These are phyloP conservation scores for Nezara viridula DNA, from an alignment of 2,888 invertebrate genomes.

Conservation along the genomic window DNA sequence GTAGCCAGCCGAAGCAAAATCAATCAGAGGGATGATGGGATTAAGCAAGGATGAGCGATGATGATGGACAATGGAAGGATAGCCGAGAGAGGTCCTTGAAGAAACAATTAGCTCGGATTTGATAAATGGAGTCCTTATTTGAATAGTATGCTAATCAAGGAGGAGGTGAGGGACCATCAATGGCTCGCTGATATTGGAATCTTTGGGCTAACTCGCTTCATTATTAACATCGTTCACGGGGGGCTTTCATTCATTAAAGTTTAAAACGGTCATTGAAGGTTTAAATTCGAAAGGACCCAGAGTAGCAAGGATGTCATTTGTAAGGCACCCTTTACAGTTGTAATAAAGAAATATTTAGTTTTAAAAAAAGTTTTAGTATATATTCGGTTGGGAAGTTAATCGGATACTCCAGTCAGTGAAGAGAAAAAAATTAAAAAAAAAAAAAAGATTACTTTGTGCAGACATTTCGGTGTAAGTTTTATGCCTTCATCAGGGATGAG, in stretches of 20 bases:
- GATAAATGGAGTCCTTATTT: slow-evolving; percentile 40
- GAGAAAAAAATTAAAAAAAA: no score
- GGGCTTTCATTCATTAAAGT: background rate
- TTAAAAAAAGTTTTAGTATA: no score
- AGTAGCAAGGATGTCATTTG: no score
- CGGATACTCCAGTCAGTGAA: no score
- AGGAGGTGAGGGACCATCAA: background rate
- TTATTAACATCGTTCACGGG: background rate
- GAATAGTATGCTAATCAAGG: slow-evolving; percentile 26
- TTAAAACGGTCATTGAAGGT: background rate
- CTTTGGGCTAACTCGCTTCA: background rate
- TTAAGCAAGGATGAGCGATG: slow-evolving; percentile 8
- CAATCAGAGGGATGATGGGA: slow-evolving; percentile 1
- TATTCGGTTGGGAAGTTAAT: no score
- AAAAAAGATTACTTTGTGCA: no score
- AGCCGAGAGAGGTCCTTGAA: background rate
- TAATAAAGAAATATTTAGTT: no score
- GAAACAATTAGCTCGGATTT: slow-evolving; percentile 34
- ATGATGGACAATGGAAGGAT: slow-evolving; percentile 11
- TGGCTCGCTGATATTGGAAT: background rate
- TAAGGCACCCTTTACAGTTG: no score
- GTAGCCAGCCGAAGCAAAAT: background rate
- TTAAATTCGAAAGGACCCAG: background rate
- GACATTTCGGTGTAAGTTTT: no score
- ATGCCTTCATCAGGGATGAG: no score